phyloP scores from a whole-genome alignment of 1,140 invertebrate species.

The Sitobion miscanthi region DNA sequence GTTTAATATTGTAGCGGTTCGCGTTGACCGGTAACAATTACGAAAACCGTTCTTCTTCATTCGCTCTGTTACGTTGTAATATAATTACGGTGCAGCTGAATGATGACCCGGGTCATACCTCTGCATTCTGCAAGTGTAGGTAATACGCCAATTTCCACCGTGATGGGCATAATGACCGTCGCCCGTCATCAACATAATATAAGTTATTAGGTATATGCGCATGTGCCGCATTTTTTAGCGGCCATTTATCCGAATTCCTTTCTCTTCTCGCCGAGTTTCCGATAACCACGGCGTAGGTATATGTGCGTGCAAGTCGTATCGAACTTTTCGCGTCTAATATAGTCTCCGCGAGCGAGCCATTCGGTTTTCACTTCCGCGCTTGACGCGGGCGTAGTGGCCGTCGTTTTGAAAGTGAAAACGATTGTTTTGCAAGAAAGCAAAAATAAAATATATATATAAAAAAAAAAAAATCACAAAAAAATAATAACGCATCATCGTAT shows the following conservation, averaged over 20 bases:
- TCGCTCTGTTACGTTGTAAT: background rate
- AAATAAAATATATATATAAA: background rate
- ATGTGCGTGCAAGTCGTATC: constrained; percentile 8
- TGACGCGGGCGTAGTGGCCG: background rate
- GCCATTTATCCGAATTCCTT: constrained; percentile 10
- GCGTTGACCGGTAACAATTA: background rate
- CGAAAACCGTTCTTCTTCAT: constrained; percentile 8
- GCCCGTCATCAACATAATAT: background rate
- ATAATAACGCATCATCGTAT: constrained; percentile 26
- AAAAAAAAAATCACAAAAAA: background rate
- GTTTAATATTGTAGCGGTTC: background rate
- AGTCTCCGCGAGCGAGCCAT: background rate
- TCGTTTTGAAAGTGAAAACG: constrained; percentile 50
- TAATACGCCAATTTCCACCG: background rate
- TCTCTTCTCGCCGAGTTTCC: background rate
- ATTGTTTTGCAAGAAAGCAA: constrained; percentile 52
- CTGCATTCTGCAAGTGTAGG: background rate
- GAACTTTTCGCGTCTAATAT: constrained; percentile 16
- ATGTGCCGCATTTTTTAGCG: background rate
- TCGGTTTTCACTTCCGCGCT: constrained; percentile 45
- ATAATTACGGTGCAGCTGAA: background rate
- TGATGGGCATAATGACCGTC: background rate
- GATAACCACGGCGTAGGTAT: background rate
- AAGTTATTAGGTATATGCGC: background rate
- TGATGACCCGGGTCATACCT: background rate